These are phyloP conservation scores for Botrylloides violaceus DNA, from an alignment of 23 tunicate species.

Conservation along the genomic window DNA sequence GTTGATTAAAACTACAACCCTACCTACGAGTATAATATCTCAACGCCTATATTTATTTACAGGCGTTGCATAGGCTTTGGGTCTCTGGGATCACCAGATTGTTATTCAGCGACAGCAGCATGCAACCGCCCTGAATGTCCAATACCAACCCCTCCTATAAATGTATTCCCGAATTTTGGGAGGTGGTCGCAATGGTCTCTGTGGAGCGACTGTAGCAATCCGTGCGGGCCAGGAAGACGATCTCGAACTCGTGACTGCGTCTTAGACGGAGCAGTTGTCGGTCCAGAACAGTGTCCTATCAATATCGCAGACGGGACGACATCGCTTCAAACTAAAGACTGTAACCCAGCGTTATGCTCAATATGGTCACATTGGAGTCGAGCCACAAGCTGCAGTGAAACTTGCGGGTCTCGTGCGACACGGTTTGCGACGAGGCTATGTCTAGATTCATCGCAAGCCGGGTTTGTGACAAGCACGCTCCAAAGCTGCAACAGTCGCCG, in stretches of 20 bases:
- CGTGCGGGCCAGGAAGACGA: conserved; percentile 3
- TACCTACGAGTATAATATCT: no score
- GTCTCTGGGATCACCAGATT: not conserved
- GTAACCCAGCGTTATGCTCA: conserved; percentile 6
- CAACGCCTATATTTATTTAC: not conserved
- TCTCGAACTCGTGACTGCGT: not conserved
- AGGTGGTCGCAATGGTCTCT: conserved; percentile 7
- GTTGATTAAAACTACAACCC: no score
- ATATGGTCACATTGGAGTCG: not conserved
- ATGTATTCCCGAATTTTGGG: not conserved
- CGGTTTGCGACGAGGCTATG: not conserved
- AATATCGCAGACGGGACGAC: not conserved
- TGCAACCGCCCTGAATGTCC: not conserved
- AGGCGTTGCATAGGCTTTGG: conserved; percentile 7
- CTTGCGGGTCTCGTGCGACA: conserved; percentile 3
- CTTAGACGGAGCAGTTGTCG: not conserved
- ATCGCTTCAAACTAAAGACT: not conserved
- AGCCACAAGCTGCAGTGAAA: not conserved
- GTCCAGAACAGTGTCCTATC: not conserved
- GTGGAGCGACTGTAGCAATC: conserved; percentile 7
- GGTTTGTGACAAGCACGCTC: not conserved
- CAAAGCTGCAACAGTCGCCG: not conserved
- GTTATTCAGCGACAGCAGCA: not conserved
- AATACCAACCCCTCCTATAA: not conserved
- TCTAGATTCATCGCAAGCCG: not conserved